phyloP scores from a whole-genome alignment of 2,888 invertebrate species.

The Ceramica pisi region DNA sequence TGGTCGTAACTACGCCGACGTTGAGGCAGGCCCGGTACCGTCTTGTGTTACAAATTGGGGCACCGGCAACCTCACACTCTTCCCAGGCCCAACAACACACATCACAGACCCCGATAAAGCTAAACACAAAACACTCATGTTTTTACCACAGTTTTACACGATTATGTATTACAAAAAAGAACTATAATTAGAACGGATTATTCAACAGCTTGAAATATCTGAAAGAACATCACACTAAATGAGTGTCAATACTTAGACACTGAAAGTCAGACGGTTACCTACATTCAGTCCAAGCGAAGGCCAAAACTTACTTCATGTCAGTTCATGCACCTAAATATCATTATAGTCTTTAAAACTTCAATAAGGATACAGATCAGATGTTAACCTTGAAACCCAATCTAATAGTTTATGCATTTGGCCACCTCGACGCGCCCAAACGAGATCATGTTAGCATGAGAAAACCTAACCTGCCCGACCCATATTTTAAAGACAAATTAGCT shows the following conservation, averaged over 20 bases:
- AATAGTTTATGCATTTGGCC: conserved; percentile 46
- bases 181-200: conserved; percentile 32
- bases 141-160: conserved; percentile 25
- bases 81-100: conserved; percentile 25
- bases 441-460: conserved; percentile 45
- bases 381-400: conserved; percentile 57
- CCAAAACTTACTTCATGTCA: conserved; percentile 4
- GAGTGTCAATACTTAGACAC: conserved; percentile 23
- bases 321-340: background rate
- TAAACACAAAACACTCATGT: conserved; percentile 16
- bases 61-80: conserved; percentile 43
- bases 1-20: conserved; percentile 72
- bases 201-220: conserved; percentile 23
- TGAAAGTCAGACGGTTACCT: conserved; percentile 27
- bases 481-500: conserved; percentile 23
- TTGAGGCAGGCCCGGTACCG: conserved; percentile 77
- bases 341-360: conserved; percentile 19
- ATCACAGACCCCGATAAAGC: conserved; percentile 21
- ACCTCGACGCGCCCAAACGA: conserved; percentile 45
- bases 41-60: conserved; percentile 59
- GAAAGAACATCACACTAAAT: conserved; percentile 18
- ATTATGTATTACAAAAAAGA: conserved; percentile 26
- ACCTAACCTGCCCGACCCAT: conserved; percentile 15
- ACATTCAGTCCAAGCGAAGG: conserved; percentile 9
- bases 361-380: conserved; percentile 26